Percentiles rank a stretch among this genome's conserved stretches.
These are phyloP conservation scores for Phrynocephalus versicolor DNA, from an alignment of 2,113 vertebrate species.

Conservation along the genomic window DNA sequence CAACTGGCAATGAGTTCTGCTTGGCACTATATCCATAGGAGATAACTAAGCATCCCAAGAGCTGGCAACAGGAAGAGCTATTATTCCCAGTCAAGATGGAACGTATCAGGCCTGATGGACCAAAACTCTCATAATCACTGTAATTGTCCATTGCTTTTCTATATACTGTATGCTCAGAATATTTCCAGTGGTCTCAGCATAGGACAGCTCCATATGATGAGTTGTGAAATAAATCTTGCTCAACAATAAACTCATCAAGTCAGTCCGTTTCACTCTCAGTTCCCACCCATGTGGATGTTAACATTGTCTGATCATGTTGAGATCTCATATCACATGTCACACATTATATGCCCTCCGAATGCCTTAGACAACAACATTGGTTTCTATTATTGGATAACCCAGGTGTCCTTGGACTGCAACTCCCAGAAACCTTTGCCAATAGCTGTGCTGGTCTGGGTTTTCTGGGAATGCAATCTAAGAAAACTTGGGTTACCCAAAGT, in stretches of 20 bases:
- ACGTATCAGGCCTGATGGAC: not conserved
- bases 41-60: not conserved
- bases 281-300: not conserved
- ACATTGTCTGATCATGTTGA: not conserved
- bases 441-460: no score
- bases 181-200: not conserved
- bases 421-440: no score
- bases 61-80: not conserved
- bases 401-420: no score
- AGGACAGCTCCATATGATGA: not conserved
- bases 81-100: not conserved
- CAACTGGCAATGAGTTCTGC: not conserved
- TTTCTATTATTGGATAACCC: no score
- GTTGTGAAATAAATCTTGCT: not conserved
- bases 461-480: no score
- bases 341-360: not conserved
- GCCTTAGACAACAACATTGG: no score
- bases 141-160: not conserved
- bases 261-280: not conserved
- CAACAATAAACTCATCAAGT: not conserved
- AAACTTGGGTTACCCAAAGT: no score
- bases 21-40: not conserved
- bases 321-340: not conserved
- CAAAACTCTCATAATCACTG: not conserved
- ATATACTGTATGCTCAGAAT: not conserved